These are phyloP conservation scores for Himalopsyche tibetana DNA, from an alignment of 2,888 invertebrate species.

Conservation along the genomic window DNA sequence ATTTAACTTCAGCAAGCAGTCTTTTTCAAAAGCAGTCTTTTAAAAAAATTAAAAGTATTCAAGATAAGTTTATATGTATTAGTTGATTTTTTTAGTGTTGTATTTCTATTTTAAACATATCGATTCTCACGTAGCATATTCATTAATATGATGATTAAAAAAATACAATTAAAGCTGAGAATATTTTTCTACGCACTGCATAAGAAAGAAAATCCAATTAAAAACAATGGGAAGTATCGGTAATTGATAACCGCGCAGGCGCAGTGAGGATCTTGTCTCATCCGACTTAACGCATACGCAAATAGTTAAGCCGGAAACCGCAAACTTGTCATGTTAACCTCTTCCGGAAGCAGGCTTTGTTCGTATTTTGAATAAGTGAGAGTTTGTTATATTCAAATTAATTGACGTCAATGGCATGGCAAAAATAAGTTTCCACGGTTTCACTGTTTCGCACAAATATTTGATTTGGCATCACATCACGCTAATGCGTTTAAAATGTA, in stretches of 20 bases:
- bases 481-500: conserved; percentile 1
- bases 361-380: conserved; percentile 34
- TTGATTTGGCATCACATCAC: neutral
- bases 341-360: conserved; percentile 38
- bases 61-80: too few relatives aligned
- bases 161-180: neutral
- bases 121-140: too few relatives aligned
- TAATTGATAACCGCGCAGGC: conserved; percentile 1
- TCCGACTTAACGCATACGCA: conserved; percentile 14
- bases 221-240: conserved; percentile 28
- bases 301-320: conserved; percentile 32
- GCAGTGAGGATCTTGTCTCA: neutral
- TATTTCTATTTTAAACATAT: too few relatives aligned
- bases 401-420: conserved; percentile 31
- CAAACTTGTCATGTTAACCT: conserved; percentile 16
- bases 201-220: neutral
- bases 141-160: too few relatives aligned
- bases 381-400: conserved; percentile 34
- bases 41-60: too few relatives aligned
- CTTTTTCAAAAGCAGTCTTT: too few relatives aligned
- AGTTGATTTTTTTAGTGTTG: too few relatives aligned
- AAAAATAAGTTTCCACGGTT: conserved; percentile 22
- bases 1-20: too few relatives aligned
- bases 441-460: neutral
- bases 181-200: neutral